Evolutionary conservation across 1,140 invertebrate genomes (phyloP), one percentile per base, ranked within the genome.

Genomic region (Euura saliciscinereae): DNA sequence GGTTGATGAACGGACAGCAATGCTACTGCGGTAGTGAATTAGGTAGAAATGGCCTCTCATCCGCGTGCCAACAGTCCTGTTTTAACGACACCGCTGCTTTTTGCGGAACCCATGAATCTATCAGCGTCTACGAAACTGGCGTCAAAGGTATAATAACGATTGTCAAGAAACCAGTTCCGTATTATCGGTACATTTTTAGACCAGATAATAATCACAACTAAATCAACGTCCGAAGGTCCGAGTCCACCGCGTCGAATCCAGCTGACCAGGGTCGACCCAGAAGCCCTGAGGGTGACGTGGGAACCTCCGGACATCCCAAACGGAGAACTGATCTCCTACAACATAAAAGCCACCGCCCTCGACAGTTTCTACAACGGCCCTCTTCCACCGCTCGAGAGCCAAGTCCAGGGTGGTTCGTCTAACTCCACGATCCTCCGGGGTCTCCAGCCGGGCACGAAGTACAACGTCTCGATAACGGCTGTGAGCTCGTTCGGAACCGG

Each of bases 391-490:
- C 73, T 84, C 44, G 84, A 87, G 71, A 80, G 82, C 72, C 85
- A 85, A 79, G 79, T 86, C 4, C 83, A 87, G 75, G 84, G 86
- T 11, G 89, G 87, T 70, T 75, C 68, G 44, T 83, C 88, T 0
- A 83, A 84, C 43, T 82, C 69, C 70, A 85, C 85, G 42, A 76
- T 80, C 65, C 77, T 94, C 1, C 87, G 88, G 68, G 91, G 91
- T 74, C 82, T 96, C 3, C 90, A 92, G 70, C 92, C 94, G 2
- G 94, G 93, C 6, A 93, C 93, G 1, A 84, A 89, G 11, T 96
- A 95, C 78, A 91, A 91, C 71, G 88, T 95, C 7, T 91, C 90
- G 45, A 89, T 95, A 2, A 86, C 86, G 44, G 93, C 94, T 1
- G 84, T 87, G 3, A 94, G 92, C 75, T 83, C 78, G 65, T 86